Evolutionary conservation across 2,888 invertebrate species (phyloP).

Genomic region (Eristalinus aeneus): DNA sequence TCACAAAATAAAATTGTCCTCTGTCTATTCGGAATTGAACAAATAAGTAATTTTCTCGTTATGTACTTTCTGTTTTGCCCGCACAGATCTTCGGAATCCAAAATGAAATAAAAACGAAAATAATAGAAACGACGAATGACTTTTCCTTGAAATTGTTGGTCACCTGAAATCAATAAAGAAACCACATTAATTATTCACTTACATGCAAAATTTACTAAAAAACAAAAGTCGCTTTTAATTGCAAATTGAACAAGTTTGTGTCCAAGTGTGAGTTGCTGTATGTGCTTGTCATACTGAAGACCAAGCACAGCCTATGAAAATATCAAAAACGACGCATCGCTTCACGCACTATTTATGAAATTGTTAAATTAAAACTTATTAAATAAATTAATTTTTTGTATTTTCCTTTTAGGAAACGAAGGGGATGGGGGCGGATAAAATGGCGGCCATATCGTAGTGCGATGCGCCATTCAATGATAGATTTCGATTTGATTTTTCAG

Average conservation of each 20-base stretch:
- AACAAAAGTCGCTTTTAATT: conserved; percentile 5
- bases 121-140: conserved; percentile 58
- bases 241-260: conserved; percentile 16
- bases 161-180: conserved; percentile 60
- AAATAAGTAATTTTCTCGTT: conserved; percentile 1
- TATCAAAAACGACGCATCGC: background rate
- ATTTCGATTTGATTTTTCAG: conserved; percentile 38
- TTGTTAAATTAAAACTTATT: conserved; percentile 7
- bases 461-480: conserved; percentile 30
- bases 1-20: conserved; percentile 45
- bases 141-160: conserved; percentile 62
- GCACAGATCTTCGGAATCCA: conserved; percentile 48
- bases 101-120: conserved; percentile 51
- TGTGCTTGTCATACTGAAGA: conserved; percentile 1
- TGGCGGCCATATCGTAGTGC: conserved; percentile 57
- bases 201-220: conserved; percentile 25
- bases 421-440: conserved; percentile 55
- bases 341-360: background rate
- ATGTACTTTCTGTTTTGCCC: conserved; percentile 23
- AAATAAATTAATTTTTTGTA: background rate
- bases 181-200: conserved; percentile 24
- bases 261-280: conserved; percentile 4
- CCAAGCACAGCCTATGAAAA: background rate
- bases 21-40: conserved; percentile 22
- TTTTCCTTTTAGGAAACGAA: background rate